Percentiles rank a stretch among this genome's conserved stretches.
These are phyloP conservation scores for cat (Felis catus) DNA, from an alignment of 2,113 vertebrate genomes.

Conservation along the genomic window DNA sequence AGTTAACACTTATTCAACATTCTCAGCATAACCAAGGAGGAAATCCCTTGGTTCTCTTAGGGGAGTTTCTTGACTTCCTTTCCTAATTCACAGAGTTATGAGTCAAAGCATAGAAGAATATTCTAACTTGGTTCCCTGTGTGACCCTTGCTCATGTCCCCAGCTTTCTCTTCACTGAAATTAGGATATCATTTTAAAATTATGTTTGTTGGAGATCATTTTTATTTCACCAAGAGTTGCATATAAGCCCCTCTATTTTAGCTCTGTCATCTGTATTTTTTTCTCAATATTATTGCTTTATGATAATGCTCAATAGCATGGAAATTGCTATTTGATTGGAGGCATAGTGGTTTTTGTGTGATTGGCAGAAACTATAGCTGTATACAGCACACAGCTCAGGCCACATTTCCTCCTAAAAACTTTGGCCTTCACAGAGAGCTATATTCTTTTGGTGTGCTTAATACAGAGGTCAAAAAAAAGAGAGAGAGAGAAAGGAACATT, in stretches of 20 bases:
- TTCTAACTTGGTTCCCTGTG: background rate
- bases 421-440: background rate
- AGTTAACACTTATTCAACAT: background rate
- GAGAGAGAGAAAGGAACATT: background rate
- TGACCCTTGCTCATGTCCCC: background rate
- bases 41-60: background rate
- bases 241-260: background rate
- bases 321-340: background rate
- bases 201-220: background rate
- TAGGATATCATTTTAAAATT: background rate
- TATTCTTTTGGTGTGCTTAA: background rate
- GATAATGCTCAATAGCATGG: background rate
- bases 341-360: background rate
- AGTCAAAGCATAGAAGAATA: background rate
- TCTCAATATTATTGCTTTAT: background rate
- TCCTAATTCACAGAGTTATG: background rate
- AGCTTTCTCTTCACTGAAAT: background rate
- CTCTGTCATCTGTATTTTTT: background rate
- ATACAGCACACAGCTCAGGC: background rate
- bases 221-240: background rate
- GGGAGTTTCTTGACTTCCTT: background rate
- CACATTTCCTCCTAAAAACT: background rate
- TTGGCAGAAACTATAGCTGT: background rate
- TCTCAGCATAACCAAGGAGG: background rate
- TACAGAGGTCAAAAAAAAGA: background rate